phyloP scores from a whole-genome alignment of 1,140 invertebrate genomes.

The Zelostemma sp. region DNA sequence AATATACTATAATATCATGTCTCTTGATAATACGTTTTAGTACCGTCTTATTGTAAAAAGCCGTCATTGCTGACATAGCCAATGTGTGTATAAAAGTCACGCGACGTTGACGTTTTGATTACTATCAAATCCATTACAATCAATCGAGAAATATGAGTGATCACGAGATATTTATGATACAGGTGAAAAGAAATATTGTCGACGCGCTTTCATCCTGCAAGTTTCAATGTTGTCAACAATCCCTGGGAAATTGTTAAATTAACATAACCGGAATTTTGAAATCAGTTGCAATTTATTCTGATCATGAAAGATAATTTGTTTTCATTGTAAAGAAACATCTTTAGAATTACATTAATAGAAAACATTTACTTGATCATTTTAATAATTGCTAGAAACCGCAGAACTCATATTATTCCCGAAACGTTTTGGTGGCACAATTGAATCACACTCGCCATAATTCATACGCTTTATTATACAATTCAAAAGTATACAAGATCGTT shows the following conservation, averaged over 20 bases:
- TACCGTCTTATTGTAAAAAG: constrained; percentile 31
- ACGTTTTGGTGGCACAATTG: too few relatives aligned
- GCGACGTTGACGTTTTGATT: constrained; percentile 42
- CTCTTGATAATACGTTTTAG: constrained; percentile 30
- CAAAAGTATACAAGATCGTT: too few relatives aligned
- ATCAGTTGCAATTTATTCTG: too few relatives aligned
- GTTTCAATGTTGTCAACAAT: background rate
- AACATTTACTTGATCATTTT: too few relatives aligned
- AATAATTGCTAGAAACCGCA: too few relatives aligned
- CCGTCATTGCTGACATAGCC: constrained; percentile 34
- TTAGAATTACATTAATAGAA: background rate
- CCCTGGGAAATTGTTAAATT: background rate
- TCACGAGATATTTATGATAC: constrained; percentile 5
- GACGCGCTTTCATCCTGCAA: background rate
- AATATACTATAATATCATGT: constrained; percentile 24
- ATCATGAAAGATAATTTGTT: too few relatives aligned
- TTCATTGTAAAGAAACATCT: background rate
- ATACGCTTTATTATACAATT: too few relatives aligned
- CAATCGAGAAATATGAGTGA: constrained; percentile 21
- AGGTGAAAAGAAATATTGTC: background rate
- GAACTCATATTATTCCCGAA: too few relatives aligned
- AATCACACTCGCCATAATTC: too few relatives aligned
- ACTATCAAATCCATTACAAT: constrained; percentile 41
- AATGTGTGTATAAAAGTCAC: constrained; percentile 37
- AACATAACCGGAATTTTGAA: background rate